Percentiles rank a stretch among this genome's conserved stretches.
phyloP scores from a whole-genome alignment of 2,113 vertebrate genomes.

The Neomonachus schauinslandi region DNA sequence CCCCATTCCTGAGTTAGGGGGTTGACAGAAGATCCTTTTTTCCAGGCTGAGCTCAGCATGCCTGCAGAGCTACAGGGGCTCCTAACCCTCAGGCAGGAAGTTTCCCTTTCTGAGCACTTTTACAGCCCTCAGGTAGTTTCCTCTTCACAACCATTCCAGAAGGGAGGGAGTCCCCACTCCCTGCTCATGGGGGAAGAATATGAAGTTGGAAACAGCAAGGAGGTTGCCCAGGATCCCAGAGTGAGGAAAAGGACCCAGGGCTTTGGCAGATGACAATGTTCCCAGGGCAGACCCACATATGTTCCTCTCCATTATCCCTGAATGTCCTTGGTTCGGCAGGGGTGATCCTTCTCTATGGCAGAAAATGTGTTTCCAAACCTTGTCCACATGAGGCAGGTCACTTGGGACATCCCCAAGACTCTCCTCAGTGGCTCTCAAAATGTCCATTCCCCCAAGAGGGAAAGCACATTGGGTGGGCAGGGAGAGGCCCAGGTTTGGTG shows the following conservation, averaged over 20 bases:
- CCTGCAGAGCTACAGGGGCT: background rate
- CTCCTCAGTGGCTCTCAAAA: background rate
- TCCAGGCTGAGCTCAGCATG: background rate
- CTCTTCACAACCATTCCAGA: background rate
- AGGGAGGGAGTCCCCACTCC: background rate
- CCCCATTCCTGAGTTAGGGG: fast-evolving
- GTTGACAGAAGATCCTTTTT: background rate
- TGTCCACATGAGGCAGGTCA: background rate
- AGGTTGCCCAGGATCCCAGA: background rate
- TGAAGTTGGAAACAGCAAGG: background rate
- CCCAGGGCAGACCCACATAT: background rate
- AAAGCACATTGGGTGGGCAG: background rate
- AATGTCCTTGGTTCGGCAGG: background rate
- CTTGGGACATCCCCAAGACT: background rate
- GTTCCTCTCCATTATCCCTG: background rate
- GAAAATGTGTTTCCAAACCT: background rate
- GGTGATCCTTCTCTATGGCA: background rate
- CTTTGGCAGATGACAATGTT: background rate
- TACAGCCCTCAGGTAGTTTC: background rate
- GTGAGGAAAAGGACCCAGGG: background rate
- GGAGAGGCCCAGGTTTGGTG: background rate
- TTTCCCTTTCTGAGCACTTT: background rate
- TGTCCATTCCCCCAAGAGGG: background rate
- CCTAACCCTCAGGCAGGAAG: background rate
- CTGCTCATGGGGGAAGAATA: background rate